Conservation (phyloP, 2,797 vertebrate genomes). For the Mastacembelus armatus region DNA sequence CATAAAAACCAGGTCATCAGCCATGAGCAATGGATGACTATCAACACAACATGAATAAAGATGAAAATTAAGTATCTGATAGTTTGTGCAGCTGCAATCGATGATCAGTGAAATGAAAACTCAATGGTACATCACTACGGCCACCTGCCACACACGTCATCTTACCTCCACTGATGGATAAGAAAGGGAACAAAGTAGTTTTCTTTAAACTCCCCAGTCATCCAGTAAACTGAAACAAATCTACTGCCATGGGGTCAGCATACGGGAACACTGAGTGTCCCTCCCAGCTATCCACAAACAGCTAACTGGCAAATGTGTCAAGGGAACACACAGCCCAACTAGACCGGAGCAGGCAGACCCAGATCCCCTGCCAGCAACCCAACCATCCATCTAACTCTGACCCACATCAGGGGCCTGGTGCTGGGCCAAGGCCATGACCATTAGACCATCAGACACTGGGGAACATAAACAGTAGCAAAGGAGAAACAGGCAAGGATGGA, state of each 20-base stretch:
- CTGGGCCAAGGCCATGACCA: constrained; percentile 37
- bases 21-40: too few species aligned
- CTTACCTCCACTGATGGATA: not conserved
- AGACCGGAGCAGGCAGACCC: constrained; percentile 38
- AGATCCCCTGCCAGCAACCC: constrained; percentile 52
- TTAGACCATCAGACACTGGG: constrained; percentile 26
- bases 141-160: not conserved
- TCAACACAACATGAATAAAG: too few species aligned
- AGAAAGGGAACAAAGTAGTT: not conserved
- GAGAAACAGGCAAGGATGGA: not conserved
- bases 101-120: too few species aligned
- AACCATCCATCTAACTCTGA: constrained; percentile 53
- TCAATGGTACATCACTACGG: not conserved
- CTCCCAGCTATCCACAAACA: constrained; percentile 7
- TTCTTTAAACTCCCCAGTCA: not conserved
- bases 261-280: not conserved
- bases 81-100: too few species aligned
- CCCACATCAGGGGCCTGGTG: constrained; percentile 54
- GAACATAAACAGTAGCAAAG: constrained; percentile 11
- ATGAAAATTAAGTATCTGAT: too few species aligned
- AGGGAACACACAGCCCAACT: constrained; percentile 32
- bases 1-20: too few species aligned
- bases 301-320: constrained; percentile 1
- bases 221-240: not conserved
- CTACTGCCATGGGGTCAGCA: not conserved